These are phyloP conservation scores for Beris morrisii DNA, from an alignment of 2,888 invertebrate species.

Conservation along the genomic window DNA sequence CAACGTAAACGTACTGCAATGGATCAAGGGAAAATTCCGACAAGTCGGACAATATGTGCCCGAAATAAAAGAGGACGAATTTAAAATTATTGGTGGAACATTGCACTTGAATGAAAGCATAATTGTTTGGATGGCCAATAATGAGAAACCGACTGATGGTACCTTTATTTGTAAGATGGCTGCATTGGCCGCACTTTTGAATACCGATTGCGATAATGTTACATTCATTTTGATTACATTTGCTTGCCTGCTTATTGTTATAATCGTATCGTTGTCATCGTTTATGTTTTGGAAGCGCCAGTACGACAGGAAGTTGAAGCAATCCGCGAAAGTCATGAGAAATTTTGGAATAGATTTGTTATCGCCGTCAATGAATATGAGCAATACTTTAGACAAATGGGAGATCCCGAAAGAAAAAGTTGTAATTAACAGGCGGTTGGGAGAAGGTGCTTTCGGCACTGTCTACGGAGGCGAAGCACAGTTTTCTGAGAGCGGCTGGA, in stretches of 20 bases:
- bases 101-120: conserved; percentile 60
- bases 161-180: conserved; percentile 68
- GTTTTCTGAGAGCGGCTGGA: conserved; percentile 70
- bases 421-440: conserved; percentile 81
- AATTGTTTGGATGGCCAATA: conserved; percentile 67
- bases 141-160: conserved; percentile 71
- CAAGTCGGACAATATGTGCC: conserved; percentile 65
- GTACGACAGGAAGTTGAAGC: conserved; percentile 68
- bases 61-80: conserved; percentile 51
- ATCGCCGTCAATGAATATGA: conserved; percentile 54
- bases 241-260: conserved; percentile 62
- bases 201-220: conserved; percentile 69
- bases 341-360: conserved; percentile 68
- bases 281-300: conserved; percentile 68
- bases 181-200: conserved; percentile 66
- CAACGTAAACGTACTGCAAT: conserved; percentile 64
- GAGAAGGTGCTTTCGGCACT: conserved; percentile 89
- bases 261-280: conserved; percentile 61
- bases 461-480: conserved; percentile 85
- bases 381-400: conserved; percentile 77
- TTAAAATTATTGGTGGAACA: conserved; percentile 59
- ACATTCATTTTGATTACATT: conserved; percentile 65
- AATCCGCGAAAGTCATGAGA: conserved; percentile 69
- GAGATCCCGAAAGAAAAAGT: conserved; percentile 82
- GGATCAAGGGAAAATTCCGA: conserved; percentile 58